Conservation (phyloP, 2,888 invertebrate genomes). For the Cancer borealis region DNA sequence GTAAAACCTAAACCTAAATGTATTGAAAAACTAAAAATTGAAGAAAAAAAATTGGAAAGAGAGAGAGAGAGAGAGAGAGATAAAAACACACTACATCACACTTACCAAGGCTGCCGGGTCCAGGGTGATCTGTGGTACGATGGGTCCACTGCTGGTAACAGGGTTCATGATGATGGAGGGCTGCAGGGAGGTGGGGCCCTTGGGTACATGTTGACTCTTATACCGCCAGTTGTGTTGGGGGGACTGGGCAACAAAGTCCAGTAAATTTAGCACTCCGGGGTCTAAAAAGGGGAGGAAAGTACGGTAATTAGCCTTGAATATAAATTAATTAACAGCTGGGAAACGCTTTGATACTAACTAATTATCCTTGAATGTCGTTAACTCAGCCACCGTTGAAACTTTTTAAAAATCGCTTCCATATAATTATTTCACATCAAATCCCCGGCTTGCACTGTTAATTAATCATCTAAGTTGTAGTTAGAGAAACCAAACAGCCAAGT, state of each 20-base stretch:
- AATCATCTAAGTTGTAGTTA: too few relatives aligned
- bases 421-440: too few relatives aligned
- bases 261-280: conserved; percentile 71
- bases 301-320: background rate
- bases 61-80: background rate
- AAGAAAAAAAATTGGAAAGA: background rate
- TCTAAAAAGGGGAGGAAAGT: conserved; percentile 58
- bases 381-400: too few relatives aligned
- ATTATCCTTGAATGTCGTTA: too few relatives aligned
- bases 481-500: too few relatives aligned
- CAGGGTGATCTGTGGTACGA: conserved; percentile 61
- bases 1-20: background rate
- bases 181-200: conserved; percentile 54
- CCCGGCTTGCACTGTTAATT: too few relatives aligned
- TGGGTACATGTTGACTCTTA: conserved; percentile 64
- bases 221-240: conserved; percentile 75
- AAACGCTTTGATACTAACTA: too few relatives aligned
- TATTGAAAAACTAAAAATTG: too few relatives aligned
- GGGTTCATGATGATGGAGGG: conserved; percentile 67
- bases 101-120: conserved; percentile 50
- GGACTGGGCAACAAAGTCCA: conserved; percentile 73
- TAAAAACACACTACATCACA: background rate
- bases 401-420: too few relatives aligned
- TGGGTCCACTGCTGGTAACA: background rate
- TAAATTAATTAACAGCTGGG: background rate